Evolutionary conservation across 2,888 invertebrate genomes (phyloP), one percentile per base, ranked within the genome.

Genomic region (Drosophila flavopinicola): DNA sequence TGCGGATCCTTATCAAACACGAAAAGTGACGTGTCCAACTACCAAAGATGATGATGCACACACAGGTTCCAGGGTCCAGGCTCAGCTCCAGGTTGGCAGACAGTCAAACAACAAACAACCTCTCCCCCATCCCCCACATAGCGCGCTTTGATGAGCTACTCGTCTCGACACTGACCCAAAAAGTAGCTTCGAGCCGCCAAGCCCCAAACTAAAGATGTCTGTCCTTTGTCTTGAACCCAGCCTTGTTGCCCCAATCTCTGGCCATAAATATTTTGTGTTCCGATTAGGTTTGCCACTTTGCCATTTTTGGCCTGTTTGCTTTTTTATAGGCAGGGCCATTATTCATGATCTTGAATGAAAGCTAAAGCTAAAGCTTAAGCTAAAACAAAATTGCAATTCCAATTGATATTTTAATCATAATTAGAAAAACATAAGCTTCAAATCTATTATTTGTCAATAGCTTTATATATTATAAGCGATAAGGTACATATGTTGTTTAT

Each of bases 1-100:
- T 78, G 82, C 82, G 82, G 85, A 82, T 82, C 82, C 82, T 82
- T 82, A 82, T 82, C 82, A 82, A 82, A 82, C 77, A 78, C 69
- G 72, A 75, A 84, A 85, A 77, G 72, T 85, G 85, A 85, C 85
- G 82, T 85, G 82, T 65, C 77, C 78, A 64, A 68, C 78, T 72
- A 54, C 74, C 70, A 74, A 74, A 66, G 73, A 75, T 72, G 79
- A 78, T 83, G 79, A 83, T 76, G 74, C 75, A 75, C 64, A 72
- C 49, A 41, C 15, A 42, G 27, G 60, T 15, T 45, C 45, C 51
- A 38, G n/a, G 44, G 49, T 58, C 24, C 25, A 24, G 20, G 20
- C 4, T 20, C 20, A 20, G 2, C 20, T 38, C 38, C 49, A 33
- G 20, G 39, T 53, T 57, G 11, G 20, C 41, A 23, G 27, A 30